phyloP scores from a whole-genome alignment of 1,140 invertebrate species.

The Drusus annulatus region DNA sequence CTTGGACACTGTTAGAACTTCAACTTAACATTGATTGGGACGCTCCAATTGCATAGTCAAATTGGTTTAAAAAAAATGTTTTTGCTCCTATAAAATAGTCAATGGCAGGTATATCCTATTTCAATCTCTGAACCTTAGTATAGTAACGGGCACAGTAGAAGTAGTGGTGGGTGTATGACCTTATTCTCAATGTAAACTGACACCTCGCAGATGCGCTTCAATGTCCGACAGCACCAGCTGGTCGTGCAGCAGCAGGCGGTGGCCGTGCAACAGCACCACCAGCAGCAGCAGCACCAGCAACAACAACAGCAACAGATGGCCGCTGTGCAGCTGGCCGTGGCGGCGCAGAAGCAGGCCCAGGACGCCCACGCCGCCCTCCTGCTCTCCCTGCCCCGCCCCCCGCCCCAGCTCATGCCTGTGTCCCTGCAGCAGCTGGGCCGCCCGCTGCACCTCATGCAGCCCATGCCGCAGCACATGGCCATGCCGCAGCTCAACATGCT shows the following conservation, averaged over 20 bases:
- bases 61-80: too few species aligned
- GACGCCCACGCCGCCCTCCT: constrained; percentile 53
- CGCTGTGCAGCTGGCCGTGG: constrained; percentile 67
- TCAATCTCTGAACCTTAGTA: too few species aligned
- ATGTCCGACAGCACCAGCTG: constrained; percentile 27
- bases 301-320: constrained; percentile 69
- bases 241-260: constrained; percentile 22
- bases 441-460: constrained; percentile 80
- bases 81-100: too few species aligned
- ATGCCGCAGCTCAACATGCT: constrained; percentile 83
- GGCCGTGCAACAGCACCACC: constrained; percentile 14
- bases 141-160: too few species aligned
- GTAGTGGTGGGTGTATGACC: too few species aligned
- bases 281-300: constrained; percentile 63
- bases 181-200: not conserved
- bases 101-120: too few species aligned
- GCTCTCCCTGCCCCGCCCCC: constrained; percentile 47
- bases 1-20: too few species aligned
- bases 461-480: constrained; percentile 73
- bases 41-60: too few species aligned
- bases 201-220: constrained; percentile 26
- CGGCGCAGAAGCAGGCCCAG: constrained; percentile 60
- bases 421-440: constrained; percentile 57
- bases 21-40: too few species aligned
- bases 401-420: constrained; percentile 53